A percentile compares a stretch with the other conserved stretches of the same genome.
These are phyloP conservation scores for Hucho hucho DNA, from an alignment of 2,113 vertebrate species.

Conservation along the genomic window DNA sequence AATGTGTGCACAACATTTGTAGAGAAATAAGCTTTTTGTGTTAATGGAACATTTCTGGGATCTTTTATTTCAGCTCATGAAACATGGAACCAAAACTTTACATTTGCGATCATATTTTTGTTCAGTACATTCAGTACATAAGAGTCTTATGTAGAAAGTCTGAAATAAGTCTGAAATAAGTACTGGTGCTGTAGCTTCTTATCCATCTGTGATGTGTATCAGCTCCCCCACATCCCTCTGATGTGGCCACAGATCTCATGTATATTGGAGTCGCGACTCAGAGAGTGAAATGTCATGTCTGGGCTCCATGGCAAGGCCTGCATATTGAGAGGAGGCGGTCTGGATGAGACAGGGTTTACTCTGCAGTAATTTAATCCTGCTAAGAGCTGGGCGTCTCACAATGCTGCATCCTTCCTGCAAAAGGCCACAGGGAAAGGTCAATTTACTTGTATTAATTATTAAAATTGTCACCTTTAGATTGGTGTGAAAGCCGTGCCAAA, in stretches of 20 bases:
- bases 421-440: slow-evolving; percentile 30
- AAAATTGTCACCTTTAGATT: not conserved
- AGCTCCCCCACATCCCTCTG: not conserved
- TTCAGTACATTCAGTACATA: too few relatives aligned
- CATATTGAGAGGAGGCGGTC: not conserved
- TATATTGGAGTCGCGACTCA: not conserved
- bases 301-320: not conserved
- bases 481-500: not conserved
- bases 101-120: too few relatives aligned
- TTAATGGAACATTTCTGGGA: too few relatives aligned
- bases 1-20: too few relatives aligned
- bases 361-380: slow-evolving; percentile 21
- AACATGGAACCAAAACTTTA: too few relatives aligned
- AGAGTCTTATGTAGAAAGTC: too few relatives aligned
- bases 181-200: not conserved
- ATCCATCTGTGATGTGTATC: not conserved
- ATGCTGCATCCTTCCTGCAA: slow-evolving; percentile 11
- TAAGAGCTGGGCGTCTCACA: slow-evolving; percentile 7
- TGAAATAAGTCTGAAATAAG: too few relatives aligned
- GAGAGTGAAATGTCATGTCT: slow-evolving; percentile 18
- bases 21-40: too few relatives aligned
- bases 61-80: too few relatives aligned
- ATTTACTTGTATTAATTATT: slow-evolving; percentile 11
- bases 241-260: not conserved
- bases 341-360: slow-evolving; percentile 10